Evolutionary conservation across 2,888 invertebrate genomes (phyloP).

Genomic region (Bembecia ichneumoniformis): DNA sequence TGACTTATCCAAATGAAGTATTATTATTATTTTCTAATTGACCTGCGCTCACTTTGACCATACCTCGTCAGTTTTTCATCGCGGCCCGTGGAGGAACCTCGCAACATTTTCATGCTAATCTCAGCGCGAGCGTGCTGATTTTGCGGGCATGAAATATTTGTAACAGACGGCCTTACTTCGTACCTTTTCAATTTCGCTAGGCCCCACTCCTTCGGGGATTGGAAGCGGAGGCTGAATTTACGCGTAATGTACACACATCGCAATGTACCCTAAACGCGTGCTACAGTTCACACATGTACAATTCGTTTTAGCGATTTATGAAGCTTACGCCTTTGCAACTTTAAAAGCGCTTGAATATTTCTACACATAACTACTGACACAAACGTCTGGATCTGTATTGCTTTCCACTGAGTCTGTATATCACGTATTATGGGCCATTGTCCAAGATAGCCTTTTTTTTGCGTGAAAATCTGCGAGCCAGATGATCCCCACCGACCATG

Average conservation of each 20-base stretch:
- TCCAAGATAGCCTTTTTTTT: too few relatives aligned
- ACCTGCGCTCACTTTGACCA: not conserved
- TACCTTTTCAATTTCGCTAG: conserved; percentile 53
- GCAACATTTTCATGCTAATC: conserved; percentile 59
- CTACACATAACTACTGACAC: too few relatives aligned
- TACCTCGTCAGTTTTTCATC: conserved; percentile 19
- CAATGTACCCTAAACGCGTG: conserved; percentile 18
- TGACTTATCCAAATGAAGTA: not conserved
- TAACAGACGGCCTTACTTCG: conserved; percentile 30
- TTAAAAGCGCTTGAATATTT: not conserved
- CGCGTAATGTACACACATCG: conserved; percentile 28
- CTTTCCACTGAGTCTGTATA: too few relatives aligned
- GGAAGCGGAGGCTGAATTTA: conserved; percentile 43
- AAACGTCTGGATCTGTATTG: too few relatives aligned
- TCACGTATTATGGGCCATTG: too few relatives aligned
- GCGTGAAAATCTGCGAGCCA: too few relatives aligned
- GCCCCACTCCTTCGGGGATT: conserved; percentile 31
- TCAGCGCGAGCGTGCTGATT: conserved; percentile 46
- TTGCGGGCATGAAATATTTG: conserved; percentile 54
- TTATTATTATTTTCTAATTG: not conserved
- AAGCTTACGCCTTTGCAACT: conserved; percentile 6
- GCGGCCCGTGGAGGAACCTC: conserved; percentile 24
- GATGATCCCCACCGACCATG: too few relatives aligned
- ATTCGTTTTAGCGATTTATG: not conserved
- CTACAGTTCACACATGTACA: too few relatives aligned